Base-by-base conservation (phyloP, 2,113 vertebrate species). In the Crotalus viridis region DNA sequence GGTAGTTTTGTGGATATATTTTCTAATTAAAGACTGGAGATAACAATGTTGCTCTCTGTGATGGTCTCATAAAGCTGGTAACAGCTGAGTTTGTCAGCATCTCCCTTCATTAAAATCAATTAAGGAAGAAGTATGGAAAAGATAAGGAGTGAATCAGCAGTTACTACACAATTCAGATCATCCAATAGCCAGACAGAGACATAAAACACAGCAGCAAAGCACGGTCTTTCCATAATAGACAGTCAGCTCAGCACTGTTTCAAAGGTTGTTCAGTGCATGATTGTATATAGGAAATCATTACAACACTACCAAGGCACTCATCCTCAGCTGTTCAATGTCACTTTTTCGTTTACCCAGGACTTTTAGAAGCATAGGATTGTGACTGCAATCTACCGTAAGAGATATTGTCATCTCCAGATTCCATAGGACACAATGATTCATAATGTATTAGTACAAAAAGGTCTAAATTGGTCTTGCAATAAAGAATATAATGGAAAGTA, bases 1-100 rank as follows among this genome's bases (percentile, higher is more conserved):
- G 87, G 52, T 92, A 92, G 13, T 17, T 92, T 43, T 69, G 64
- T 48, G 64, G 33, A 89, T 85, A 85, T 48, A 17, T 21, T 85
- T 92, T 54, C 39, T 85, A 92, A 48, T 92, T 85, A 85, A 55
- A 46, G 87, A 59, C 24, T 89, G 88, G n/a, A 85, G n/a, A 92
- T 85, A 92, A 89, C 52, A 19, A 3, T 51, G 39, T 26, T 89
- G 88, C 69, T 92, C 48, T 51, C 88, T 17, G 54, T 59, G 17
- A 89, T 59, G 54, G 28, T 48, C 39, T 85, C 24, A 57, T 46
- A 89, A 92, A 81, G 48, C 69, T 74, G 17, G 39, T 46, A 89
- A 89, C 61, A 81, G 64, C 33, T 15, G 69, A 92, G 54, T 39
- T 85, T 89, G 88, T 81, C 88, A 89, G 69, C 88, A 57, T 89